These are phyloP conservation scores for Drosophila virilis DNA, from an alignment of 1,140 invertebrate species.

Conservation along the genomic window DNA sequence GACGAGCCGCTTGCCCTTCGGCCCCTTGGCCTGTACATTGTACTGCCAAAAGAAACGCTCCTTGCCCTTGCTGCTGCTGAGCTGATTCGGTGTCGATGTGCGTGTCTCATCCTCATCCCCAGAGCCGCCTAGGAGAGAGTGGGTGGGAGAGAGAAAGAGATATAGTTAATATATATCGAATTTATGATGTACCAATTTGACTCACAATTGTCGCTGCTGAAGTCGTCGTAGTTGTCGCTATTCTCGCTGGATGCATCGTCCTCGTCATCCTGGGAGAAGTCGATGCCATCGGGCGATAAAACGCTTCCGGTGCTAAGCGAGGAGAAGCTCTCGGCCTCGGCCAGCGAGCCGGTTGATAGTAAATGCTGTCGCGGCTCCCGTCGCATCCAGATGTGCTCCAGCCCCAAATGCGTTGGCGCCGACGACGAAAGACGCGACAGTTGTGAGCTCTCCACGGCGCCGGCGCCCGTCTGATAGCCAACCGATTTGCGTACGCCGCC, in stretches of 20 bases:
- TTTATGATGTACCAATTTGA: not conserved
- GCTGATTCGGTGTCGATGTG: slow-evolving; percentile 84
- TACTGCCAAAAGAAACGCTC: slow-evolving; percentile 99
- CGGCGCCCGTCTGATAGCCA: slow-evolving; percentile 48
- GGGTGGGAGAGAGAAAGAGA: not conserved
- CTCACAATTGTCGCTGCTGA: slow-evolving; percentile 91
- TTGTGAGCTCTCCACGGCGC: slow-evolving; percentile 59
- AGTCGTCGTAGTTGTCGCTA: slow-evolving; percentile 94
- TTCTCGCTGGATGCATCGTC: slow-evolving; percentile 92
- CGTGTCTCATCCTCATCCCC: slow-evolving; percentile 88
- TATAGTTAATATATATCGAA: slow-evolving; percentile 13
- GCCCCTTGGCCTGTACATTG: slow-evolving; percentile 99
- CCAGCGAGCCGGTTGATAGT: slow-evolving; percentile 93
- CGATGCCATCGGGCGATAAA: slow-evolving; percentile 91
- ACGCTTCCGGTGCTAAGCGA: slow-evolving; percentile 93
- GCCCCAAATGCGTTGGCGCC: slow-evolving; percentile 91
- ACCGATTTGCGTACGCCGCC: slow-evolving; percentile 67
- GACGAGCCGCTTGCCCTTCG: slow-evolving; percentile 95
- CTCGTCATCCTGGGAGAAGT: slow-evolving; percentile 93
- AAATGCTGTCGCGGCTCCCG: slow-evolving; percentile 93
- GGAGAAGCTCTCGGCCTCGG: slow-evolving; percentile 94
- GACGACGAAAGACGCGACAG: slow-evolving; percentile 91
- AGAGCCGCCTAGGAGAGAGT: slow-evolving; percentile 85
- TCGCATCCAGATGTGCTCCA: slow-evolving; percentile 91
- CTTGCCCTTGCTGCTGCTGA: slow-evolving; percentile 87